These are phyloP conservation scores for Pachyuromys duprasi DNA, from an alignment of 2,797 vertebrate species.

Conservation along the genomic window DNA sequence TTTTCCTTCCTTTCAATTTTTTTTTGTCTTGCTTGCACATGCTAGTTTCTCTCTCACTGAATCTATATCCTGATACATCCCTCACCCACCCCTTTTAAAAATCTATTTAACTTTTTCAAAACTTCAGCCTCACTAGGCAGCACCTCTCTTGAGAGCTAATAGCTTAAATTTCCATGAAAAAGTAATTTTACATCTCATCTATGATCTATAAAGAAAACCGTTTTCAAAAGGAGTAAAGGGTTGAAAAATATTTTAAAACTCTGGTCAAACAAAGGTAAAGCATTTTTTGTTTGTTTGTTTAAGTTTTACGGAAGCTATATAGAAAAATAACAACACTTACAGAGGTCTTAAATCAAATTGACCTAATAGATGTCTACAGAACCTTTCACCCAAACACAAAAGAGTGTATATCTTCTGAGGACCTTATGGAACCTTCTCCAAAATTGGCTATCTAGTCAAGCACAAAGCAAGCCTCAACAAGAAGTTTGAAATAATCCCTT, in stretches of 20 bases:
- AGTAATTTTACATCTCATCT: not conserved
- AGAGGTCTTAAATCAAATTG: too few relatives aligned
- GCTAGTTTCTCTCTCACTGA: too few relatives aligned
- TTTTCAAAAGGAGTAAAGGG: slow-evolving; percentile 15
- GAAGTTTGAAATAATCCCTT: too few relatives aligned
- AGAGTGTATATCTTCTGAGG: too few relatives aligned
- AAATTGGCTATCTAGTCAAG: too few relatives aligned
- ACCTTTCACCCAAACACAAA: too few relatives aligned
- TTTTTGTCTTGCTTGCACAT: not conserved
- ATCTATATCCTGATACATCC: not conserved
- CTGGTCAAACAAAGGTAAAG: slow-evolving; percentile 27
- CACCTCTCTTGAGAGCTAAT: not conserved
- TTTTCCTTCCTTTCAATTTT: not conserved
- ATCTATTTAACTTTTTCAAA: not conserved
- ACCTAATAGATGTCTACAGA: too few relatives aligned
- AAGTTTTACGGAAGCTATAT: too few relatives aligned
- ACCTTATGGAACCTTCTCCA: too few relatives aligned
- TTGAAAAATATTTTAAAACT: not conserved
- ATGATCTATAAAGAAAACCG: not conserved
- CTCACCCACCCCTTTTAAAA: not conserved
- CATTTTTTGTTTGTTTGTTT: not conserved
- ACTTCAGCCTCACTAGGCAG: not conserved
- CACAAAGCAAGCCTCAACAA: too few relatives aligned
- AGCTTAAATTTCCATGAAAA: slow-evolving; percentile 31
- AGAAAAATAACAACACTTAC: too few relatives aligned